Conservation (phyloP, 2,113 vertebrate species). For the Lethenteron camtschaticum region DNA sequence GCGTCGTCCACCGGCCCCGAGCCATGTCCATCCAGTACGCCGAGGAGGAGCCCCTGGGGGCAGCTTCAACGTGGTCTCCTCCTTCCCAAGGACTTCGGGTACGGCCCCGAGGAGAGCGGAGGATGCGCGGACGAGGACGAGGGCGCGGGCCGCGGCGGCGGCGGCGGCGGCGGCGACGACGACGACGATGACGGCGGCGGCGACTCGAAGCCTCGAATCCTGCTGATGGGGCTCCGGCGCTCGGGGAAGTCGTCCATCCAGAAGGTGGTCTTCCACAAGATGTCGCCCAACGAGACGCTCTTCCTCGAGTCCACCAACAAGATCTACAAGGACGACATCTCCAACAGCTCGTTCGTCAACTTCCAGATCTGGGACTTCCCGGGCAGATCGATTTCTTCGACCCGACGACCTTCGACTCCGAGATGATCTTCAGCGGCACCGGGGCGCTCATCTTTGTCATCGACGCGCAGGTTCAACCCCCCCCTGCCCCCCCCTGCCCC, state of each 20-base stretch:
- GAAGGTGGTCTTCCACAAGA: constrained; percentile 87
- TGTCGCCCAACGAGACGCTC: constrained; percentile 70
- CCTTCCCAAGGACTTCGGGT: constrained; percentile 4
- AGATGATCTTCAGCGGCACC: constrained; percentile 80
- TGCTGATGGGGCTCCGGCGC: constrained; percentile 68
- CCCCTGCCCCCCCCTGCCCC: too few species aligned
- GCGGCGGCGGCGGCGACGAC: constrained; percentile 6
- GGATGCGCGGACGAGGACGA: background rate
- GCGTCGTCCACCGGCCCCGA: too few species aligned
- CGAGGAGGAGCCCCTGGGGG: constrained; percentile 6
- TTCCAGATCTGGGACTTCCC: constrained; percentile 92
- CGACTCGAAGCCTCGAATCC: constrained; percentile 71
- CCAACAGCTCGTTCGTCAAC: constrained; percentile 75
- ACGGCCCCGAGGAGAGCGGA: constrained; percentile 1
- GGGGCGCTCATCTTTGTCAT: constrained; percentile 75
- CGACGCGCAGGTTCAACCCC: constrained; percentile 51
- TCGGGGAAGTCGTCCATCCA: constrained; percentile 86
- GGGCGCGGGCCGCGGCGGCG: background rate
- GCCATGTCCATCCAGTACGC: background rate
- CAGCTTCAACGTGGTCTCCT: background rate
- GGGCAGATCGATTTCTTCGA: constrained; percentile 76
- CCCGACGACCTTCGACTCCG: constrained; percentile 54
- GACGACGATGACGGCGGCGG: constrained; percentile 18
- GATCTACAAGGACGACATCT: constrained; percentile 68
- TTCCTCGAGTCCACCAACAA: constrained; percentile 80